Evolutionary conservation across 1,140 invertebrate genomes (phyloP), one percentile per base, ranked within the genome.

Genomic region (Antheraea mylitta): DNA sequence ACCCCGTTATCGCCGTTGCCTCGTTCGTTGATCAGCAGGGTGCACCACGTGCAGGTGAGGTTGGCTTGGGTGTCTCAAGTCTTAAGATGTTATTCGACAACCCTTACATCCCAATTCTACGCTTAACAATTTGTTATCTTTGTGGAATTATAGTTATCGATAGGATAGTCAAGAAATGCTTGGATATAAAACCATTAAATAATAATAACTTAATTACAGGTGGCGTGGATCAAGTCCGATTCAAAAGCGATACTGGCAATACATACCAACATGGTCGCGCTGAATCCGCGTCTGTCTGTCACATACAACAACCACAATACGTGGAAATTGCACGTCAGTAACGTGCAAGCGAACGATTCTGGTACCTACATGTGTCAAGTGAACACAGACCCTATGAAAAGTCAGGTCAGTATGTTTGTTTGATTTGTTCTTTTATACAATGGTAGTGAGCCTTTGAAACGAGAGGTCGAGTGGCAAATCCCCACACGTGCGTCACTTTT

Each of bases 181-280:
- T 30, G 4, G 22, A 30, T 30, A 30, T 42, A 42, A 38, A 42
- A 42, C 38, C 0, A 42, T 42, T 42, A 42, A 42, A 7, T 9
- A 42, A 42, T 11, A 9, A 42, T 9, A 2, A 42, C 7, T 53
- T 65, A 45, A 10, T 78, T 72, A 63, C 85, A 98, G 97, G 96
- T 98, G 75, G 97, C 96, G 61, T 98, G 97, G 97, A 97, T 98
- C 83, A 97, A 98, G 87, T 96, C 96, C 7, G 97, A 98, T 90
- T 96, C 96, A 7, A 97, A 97, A 88, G 96, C 96, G 65, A 97
- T 98, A 77, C 93, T 98, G 73, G 97, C 97, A 5, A 97, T 98
- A 78, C 97, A 98, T 84, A 97, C 96, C 63, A 96, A 97, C 82
- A 96, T 98, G 94, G 97, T 98, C 70, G 96, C 97, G 16, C 94